Evolutionary conservation across 2,888 invertebrate species (phyloP).

Genomic region (Andrena hattorfiana): DNA sequence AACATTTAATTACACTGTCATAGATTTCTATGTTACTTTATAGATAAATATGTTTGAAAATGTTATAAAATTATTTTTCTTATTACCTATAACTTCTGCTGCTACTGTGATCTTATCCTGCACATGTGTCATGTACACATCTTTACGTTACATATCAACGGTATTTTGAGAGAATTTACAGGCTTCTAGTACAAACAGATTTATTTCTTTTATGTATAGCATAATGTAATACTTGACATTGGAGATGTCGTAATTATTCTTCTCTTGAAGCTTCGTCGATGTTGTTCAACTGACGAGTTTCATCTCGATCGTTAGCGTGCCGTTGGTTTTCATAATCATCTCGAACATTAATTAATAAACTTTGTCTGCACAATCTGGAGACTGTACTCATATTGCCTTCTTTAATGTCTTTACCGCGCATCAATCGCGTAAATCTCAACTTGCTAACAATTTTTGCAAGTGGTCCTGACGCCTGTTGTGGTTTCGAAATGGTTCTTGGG

Average conservation of each 20-base stretch:
- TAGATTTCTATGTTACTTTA: too few relatives aligned
- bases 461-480: conserved; percentile 65
- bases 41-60: too few relatives aligned
- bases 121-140: too few relatives aligned
- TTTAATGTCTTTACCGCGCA: conserved; percentile 83
- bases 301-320: conserved; percentile 10
- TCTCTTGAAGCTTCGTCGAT: background rate
- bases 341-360: conserved; percentile 88
- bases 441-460: conserved; percentile 86
- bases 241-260: background rate
- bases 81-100: too few relatives aligned
- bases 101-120: too few relatives aligned
- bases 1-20: too few relatives aligned
- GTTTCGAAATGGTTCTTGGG: conserved; percentile 83
- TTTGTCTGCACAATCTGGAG: conserved; percentile 91
- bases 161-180: background rate
- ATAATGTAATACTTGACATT: background rate
- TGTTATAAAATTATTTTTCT: too few relatives aligned
- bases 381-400: conserved; percentile 86
- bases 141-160: too few relatives aligned
- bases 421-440: conserved; percentile 87
- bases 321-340: conserved; percentile 41
- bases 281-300: background rate
- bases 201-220: background rate
- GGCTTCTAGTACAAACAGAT: background rate